phyloP scores from a whole-genome alignment of 2,113 vertebrate species.

The Setophaga petechia region DNA sequence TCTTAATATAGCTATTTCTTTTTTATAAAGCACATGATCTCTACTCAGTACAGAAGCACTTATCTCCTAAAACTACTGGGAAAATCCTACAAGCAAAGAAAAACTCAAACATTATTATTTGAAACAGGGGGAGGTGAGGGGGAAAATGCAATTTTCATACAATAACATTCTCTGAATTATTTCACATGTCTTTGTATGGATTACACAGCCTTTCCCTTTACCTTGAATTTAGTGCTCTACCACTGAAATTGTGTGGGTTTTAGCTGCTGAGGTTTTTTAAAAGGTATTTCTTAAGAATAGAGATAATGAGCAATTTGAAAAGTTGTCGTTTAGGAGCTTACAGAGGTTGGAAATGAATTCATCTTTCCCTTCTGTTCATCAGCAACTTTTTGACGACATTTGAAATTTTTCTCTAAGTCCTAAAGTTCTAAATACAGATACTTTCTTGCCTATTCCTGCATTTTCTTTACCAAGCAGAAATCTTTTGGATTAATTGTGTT shows the following conservation, averaged over 20 bases:
- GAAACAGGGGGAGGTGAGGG: not conserved
- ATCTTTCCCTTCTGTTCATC: not conserved
- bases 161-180: not conserved
- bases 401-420: not conserved
- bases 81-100: not conserved
- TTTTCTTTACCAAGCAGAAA: not conserved
- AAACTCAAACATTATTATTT: not conserved
- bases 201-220: not conserved
- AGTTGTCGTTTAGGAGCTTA: not conserved
- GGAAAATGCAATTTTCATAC: not conserved
- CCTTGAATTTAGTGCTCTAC: not conserved
- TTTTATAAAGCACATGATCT: conserved; percentile 4
- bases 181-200: not conserved
- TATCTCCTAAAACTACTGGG: not conserved
- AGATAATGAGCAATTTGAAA: not conserved
- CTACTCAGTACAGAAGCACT: not conserved
- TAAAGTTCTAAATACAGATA: not conserved
- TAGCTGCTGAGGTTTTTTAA: not conserved
- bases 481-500: not conserved
- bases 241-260: not conserved
- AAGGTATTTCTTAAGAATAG: not conserved
- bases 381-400: not conserved
- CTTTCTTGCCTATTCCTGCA: not conserved
- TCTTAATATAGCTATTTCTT: conserved; percentile 46
- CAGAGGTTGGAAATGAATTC: not conserved